phyloP scores from a whole-genome alignment of 2,888 invertebrate genomes.

The Volucella inanis region DNA sequence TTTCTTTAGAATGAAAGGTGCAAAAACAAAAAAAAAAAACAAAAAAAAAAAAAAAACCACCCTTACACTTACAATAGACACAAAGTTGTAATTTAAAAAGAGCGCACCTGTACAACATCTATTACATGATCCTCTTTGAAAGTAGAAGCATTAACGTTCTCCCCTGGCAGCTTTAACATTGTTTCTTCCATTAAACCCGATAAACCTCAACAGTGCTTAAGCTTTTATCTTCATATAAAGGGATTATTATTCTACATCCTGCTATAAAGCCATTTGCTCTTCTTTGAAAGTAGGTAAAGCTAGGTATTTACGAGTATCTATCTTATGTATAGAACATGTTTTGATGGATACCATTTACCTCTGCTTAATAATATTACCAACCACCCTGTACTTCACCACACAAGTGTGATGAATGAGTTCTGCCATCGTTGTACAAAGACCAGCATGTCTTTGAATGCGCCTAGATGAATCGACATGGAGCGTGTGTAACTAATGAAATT shows the following conservation, averaged over 20 bases:
- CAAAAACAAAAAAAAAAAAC: too few relatives aligned
- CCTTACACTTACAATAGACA: not conserved
- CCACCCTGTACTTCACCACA: not conserved
- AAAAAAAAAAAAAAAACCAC: not conserved
- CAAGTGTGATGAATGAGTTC: constrained; percentile 36
- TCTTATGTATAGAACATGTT: constrained; percentile 1
- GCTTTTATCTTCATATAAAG: constrained; percentile 52
- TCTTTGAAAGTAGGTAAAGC: not conserved
- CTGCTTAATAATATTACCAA: constrained; percentile 20
- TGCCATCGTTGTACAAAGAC: not conserved
- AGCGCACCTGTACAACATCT: constrained; percentile 6
- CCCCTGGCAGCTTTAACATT: constrained; percentile 8
- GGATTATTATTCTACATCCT: constrained; percentile 39
- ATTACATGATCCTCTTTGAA: constrained; percentile 11
- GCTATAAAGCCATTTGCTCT: constrained; percentile 32
- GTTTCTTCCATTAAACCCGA: constrained; percentile 26
- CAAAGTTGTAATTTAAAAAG: constrained; percentile 1
- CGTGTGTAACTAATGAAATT: constrained; percentile 29
- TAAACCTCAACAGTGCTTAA: constrained; percentile 41
- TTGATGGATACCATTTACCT: constrained; percentile 37
- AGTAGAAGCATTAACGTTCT: constrained; percentile 7
- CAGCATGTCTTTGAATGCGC: not conserved
- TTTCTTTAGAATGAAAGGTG: too few relatives aligned
- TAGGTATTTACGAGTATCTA: too few relatives aligned
- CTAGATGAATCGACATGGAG: not conserved